A percentile compares a stretch with the other conserved stretches of the same genome.
Evolutionary conservation across 2,888 invertebrate species (phyloP).

Genomic region (Eucriotettix oculatus): DNA sequence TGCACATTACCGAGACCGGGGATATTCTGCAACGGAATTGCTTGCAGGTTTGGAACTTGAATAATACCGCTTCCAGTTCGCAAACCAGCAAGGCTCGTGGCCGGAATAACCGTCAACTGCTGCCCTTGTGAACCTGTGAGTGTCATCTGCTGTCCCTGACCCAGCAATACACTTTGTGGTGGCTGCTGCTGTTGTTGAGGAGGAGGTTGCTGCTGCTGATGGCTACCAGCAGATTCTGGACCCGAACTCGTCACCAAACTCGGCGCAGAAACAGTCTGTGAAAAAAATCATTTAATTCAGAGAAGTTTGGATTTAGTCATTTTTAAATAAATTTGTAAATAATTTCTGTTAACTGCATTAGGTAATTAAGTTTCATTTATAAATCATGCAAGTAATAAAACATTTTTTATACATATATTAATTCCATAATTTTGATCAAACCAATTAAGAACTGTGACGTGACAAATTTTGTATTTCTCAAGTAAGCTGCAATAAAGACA

Average conservation of each 20-base stretch:
- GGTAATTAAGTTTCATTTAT: too few species aligned
- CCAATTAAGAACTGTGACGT: too few species aligned
- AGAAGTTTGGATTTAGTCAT: too few species aligned
- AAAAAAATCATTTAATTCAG: too few species aligned
- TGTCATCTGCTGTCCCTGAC: conserved; percentile 13
- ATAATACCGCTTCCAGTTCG: conserved; percentile 16
- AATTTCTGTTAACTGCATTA: too few species aligned
- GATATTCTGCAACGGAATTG: conserved; percentile 55
- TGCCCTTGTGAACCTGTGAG: conserved; percentile 50
- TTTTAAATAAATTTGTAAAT: too few species aligned
- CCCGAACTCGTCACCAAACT: not conserved
- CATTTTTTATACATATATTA: too few species aligned
- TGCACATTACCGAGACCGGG: conserved; percentile 71
- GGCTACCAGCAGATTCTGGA: not conserved
- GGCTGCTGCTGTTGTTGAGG: conserved; percentile 2
- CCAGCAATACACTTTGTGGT: conserved; percentile 5
- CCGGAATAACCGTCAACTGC: conserved; percentile 71
- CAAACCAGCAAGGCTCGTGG: conserved; percentile 35
- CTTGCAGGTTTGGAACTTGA: conserved; percentile 31
- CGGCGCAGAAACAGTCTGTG: not conserved
- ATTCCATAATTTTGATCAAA: too few species aligned
- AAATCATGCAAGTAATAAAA: too few species aligned
- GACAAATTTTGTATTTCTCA: too few species aligned
- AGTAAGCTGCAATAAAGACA: too few species aligned
- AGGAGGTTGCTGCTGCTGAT: not conserved